Percentiles rank a stretch among this genome's conserved stretches.
Evolutionary conservation across 2,113 vertebrate species (phyloP).

Genomic region (Notothenia coriiceps): DNA sequence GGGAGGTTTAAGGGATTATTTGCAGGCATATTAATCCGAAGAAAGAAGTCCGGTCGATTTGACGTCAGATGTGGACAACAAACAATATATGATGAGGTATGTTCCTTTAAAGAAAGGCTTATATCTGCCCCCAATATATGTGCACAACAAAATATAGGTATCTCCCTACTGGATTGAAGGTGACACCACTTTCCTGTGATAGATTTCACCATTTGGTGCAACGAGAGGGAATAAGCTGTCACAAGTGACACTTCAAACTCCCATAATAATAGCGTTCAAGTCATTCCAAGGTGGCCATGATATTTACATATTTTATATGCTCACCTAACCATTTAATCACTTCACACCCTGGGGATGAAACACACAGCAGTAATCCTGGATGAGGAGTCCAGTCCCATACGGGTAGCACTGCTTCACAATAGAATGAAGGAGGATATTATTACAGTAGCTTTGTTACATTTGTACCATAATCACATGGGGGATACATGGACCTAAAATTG

Average conservation of each 20-base stretch:
- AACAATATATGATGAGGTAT: no score
- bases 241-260: conserved; percentile 47
- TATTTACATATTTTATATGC: conserved; percentile 70
- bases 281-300: conserved; percentile 61
- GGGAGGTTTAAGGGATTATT: no score
- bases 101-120: not conserved
- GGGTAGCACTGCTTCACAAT: not conserved
- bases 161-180: conserved; percentile 19
- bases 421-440: conserved; percentile 24
- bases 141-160: conserved; percentile 6
- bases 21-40: not conserved
- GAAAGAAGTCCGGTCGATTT: no score
- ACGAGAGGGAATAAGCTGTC: conserved; percentile 52
- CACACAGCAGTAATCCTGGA: conserved; percentile 52
- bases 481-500: conserved; percentile 21
- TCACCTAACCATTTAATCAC: conserved; percentile 66
- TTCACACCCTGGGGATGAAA: conserved; percentile 40
- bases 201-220: conserved; percentile 18
- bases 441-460: conserved; percentile 13
- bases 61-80: no score
- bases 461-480: conserved; percentile 8
- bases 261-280: conserved; percentile 39
- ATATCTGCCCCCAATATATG: not conserved
- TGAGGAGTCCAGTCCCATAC: conserved; percentile 34
- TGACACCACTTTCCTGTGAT: conserved; percentile 29